Percentiles rank a stretch among this genome's conserved stretches.
These are phyloP conservation scores for Solenopsis fugax DNA, from an alignment of 1,140 invertebrate species.

Conservation along the genomic window DNA sequence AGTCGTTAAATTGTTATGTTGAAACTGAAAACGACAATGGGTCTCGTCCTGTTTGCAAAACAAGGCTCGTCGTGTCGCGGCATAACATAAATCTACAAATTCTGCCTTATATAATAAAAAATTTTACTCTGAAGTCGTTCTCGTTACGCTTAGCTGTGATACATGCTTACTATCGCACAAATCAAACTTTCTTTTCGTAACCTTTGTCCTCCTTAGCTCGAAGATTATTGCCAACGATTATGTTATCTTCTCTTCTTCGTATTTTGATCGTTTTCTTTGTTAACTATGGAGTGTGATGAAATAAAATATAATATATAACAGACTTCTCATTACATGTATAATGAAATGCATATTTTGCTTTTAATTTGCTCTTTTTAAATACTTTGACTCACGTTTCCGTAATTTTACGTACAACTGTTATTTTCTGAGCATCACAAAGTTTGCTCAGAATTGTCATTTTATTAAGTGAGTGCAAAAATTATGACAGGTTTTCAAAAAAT, in stretches of 20 bases:
- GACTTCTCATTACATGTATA: background rate
- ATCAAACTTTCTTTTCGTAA: conserved; percentile 37
- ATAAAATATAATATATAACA: background rate
- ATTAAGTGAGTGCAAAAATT: background rate
- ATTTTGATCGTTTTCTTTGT: background rate
- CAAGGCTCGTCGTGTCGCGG: conserved; percentile 61
- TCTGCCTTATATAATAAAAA: conserved; percentile 69
- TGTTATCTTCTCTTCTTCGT: background rate
- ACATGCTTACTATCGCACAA: conserved; percentile 49
- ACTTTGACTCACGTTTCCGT: background rate
- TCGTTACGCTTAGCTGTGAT: conserved; percentile 52
- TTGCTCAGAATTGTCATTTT: background rate
- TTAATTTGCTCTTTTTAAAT: background rate
- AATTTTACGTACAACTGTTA: background rate
- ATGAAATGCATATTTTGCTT: background rate
- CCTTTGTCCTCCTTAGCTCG: conserved; percentile 4
- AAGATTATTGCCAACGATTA: conserved; percentile 74
- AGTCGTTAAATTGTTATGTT: conserved; percentile 64
- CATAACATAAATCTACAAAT: conserved; percentile 76
- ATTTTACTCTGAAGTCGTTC: conserved; percentile 66
- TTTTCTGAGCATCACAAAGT: background rate
- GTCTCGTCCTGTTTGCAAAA: background rate
- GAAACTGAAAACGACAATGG: conserved; percentile 51
- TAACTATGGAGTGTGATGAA: background rate
- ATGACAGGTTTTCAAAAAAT: no score